A percentile compares a stretch with the other conserved stretches of the same genome.
These are phyloP conservation scores for Cheilinus undulatus DNA, from an alignment of 2,113 vertebrate species.

Conservation along the genomic window DNA sequence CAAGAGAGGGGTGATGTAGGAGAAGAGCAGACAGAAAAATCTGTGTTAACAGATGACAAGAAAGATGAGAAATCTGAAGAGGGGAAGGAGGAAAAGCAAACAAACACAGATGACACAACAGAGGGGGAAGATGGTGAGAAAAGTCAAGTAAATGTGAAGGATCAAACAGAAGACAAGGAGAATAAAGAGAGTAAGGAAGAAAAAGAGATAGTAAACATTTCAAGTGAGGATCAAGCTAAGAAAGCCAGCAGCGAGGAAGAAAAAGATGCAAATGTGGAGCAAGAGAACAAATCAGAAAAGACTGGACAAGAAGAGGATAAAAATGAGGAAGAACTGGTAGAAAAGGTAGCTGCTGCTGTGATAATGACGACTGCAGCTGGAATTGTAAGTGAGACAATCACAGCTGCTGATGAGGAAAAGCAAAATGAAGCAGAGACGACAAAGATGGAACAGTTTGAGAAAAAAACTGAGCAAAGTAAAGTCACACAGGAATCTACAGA, in stretches of 20 bases:
- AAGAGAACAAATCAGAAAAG: constrained; percentile 6
- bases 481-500: constrained; percentile 20
- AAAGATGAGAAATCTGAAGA: constrained; percentile 28
- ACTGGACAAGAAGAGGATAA: not conserved
- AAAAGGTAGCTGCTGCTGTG: not conserved
- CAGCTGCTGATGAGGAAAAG: constrained; percentile 17
- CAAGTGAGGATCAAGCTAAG: constrained; percentile 19
- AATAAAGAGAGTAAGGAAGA: constrained; percentile 7
- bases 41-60: not conserved
- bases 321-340: not conserved
- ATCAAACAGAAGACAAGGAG: constrained; percentile 11
- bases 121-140: constrained; percentile 10
- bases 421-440: not conserved
- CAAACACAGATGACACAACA: constrained; percentile 11
- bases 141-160: not conserved
- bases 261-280: not conserved
- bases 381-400: constrained; percentile 1
- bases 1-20: not conserved
- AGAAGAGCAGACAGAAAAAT: constrained; percentile 34
- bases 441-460: not conserved
- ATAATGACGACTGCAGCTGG: constrained; percentile 4
- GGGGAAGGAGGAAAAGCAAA: constrained; percentile 30
- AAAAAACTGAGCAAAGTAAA: constrained; percentile 15
- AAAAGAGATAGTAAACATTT: constrained; percentile 12
- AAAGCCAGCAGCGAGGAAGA: not conserved